Base-by-base conservation (phyloP, 2,113 vertebrate genomes). In the Aspidoscelis tigris region DNA sequence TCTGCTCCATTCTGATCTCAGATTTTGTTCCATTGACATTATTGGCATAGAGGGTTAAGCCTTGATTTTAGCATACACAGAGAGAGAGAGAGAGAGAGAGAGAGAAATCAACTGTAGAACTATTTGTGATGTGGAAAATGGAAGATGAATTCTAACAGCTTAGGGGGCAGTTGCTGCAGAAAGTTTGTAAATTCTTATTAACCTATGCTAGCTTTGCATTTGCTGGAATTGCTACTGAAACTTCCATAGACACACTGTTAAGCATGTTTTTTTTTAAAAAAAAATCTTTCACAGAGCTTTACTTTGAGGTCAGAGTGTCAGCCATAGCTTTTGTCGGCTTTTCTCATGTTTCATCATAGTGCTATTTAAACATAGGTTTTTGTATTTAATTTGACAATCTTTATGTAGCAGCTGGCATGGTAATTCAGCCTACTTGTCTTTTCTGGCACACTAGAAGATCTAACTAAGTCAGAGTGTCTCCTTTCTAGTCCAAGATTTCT, bases 381-480 rank as follows among this genome's bases (percentile, higher is more conserved):
- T 22, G 76, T 78, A 87, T 93, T 91, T 96, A 95, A 96, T 96
- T 94, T 96, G 95, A 96, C 96, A 97, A 95, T 93, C 91, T 93
- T 94, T 91, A 89, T 94, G 89, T 94, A 91, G 95, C 95, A 88
- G 91, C 95, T 88, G 92, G 94, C 93, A 90, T 94, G 88, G 95
- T 96, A 97, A 97, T 96, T 96, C 97, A 97, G 94, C 96, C 97
- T 95, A 95, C 96, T 97, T 97, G 96, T 98, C 97, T 98, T 94
- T 96, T 97, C 94, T 94, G 95, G 96, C 96, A 97, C 95, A 96
- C 94, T 78, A 92, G 95, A 96, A 96, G 95, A 96, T 97, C 96
- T 97, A 97, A 97, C 96, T 97, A 96, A 97, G 96, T 98, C 96
- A 97, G 95, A 96, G 96, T 95, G 95, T 95, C 95, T 96, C 95